Conservation (phyloP, 2,888 invertebrate species). For the Ochlodes sylvanus region DNA sequence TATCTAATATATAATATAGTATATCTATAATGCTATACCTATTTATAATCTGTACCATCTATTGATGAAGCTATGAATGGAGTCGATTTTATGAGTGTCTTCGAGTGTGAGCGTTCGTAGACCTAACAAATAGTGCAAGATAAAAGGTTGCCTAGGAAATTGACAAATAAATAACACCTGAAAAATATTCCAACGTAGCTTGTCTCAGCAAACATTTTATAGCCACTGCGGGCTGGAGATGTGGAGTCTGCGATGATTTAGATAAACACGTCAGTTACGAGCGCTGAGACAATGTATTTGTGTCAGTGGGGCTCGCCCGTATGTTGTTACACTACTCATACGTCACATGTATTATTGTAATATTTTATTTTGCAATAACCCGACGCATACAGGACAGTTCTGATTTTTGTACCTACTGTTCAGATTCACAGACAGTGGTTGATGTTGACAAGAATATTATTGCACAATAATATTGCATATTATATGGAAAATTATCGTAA, state of each 20-base stretch:
- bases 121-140: neutral
- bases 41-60: too few relatives aligned
- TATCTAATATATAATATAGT: too few relatives aligned
- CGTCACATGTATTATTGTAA: neutral
- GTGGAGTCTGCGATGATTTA: slow-evolving; percentile 15
- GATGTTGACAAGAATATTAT: too few relatives aligned
- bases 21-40: too few relatives aligned
- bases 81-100: too few relatives aligned
- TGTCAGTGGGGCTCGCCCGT: slow-evolving; percentile 3
- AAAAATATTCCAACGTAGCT: slow-evolving; percentile 4
- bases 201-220: slow-evolving; percentile 17
- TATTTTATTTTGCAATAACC: neutral
- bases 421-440: too few relatives aligned
- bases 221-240: neutral
- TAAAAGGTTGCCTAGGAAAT: neutral
- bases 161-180: neutral
- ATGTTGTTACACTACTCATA: neutral
- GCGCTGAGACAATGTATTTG: slow-evolving; percentile 1
- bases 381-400: neutral
- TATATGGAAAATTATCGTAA: too few relatives aligned
- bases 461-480: too few relatives aligned
- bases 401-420: neutral
- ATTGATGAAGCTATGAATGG: too few relatives aligned
- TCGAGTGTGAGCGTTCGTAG: too few relatives aligned
- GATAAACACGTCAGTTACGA: slow-evolving; percentile 24